phyloP scores from a whole-genome alignment of 2,113 vertebrate species.

The Xiphophorus couchianus region DNA sequence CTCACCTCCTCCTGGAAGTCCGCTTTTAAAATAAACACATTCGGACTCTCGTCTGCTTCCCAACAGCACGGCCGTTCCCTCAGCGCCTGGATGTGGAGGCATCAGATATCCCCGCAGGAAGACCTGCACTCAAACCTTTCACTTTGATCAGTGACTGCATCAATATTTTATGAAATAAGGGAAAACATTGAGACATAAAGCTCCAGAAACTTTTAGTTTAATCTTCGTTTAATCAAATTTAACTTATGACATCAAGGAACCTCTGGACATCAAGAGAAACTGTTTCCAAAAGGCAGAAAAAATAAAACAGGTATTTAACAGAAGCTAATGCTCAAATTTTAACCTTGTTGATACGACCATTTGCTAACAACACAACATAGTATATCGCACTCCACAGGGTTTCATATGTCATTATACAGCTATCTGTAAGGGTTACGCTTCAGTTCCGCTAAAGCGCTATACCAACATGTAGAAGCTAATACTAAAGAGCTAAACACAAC shows the following conservation, averaged over 20 bases:
- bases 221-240: background rate
- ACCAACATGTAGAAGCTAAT: too few relatives aligned
- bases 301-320: background rate
- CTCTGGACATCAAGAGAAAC: background rate
- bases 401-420: too few relatives aligned
- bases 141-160: background rate
- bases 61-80: background rate
- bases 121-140: background rate
- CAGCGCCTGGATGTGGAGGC: background rate
- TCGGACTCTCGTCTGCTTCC: background rate
- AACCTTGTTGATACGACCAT: too few relatives aligned
- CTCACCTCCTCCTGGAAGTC: conserved; percentile 22
- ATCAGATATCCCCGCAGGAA: background rate
- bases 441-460: too few relatives aligned
- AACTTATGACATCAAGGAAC: background rate
- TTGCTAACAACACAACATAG: too few relatives aligned
- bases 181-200: background rate
- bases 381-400: too few relatives aligned
- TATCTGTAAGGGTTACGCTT: too few relatives aligned
- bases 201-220: background rate
- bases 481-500: too few relatives aligned
- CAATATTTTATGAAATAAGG: background rate
- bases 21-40: conserved; percentile 30
- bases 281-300: background rate
- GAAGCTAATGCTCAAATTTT: too few relatives aligned